These are phyloP conservation scores for Sesamia inferens DNA, from an alignment of 2,888 invertebrate species.

Conservation along the genomic window DNA sequence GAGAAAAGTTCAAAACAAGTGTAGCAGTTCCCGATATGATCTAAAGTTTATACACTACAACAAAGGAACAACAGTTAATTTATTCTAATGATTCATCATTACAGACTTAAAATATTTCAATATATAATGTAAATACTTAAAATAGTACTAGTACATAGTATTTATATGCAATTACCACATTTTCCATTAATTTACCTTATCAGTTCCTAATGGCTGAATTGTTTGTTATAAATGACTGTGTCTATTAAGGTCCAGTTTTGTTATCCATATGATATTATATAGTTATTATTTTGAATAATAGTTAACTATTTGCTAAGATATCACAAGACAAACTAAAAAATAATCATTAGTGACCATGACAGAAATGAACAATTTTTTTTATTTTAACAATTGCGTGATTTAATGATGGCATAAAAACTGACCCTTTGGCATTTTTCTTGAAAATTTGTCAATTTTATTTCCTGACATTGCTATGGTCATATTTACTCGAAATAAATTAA, in stretches of 20 bases:
- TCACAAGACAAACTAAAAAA: too few species aligned
- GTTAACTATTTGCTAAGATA: too few species aligned
- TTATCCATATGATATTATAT: too few species aligned
- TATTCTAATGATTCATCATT: constrained; percentile 53
- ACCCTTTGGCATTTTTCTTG: not conserved
- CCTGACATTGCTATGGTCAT: not conserved
- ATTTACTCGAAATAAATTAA: not conserved
- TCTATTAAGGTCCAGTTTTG: not conserved
- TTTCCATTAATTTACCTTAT: constrained; percentile 25
- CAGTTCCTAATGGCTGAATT: constrained; percentile 22
- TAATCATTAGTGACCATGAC: too few species aligned
- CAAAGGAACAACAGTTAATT: constrained; percentile 51
- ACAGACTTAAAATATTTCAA: constrained; percentile 35
- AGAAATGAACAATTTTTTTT: too few species aligned
- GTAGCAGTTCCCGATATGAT: constrained; percentile 44
- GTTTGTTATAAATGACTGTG: constrained; percentile 3
- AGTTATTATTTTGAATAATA: too few species aligned
- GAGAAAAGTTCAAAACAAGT: constrained; percentile 32
- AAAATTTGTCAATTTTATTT: not conserved
- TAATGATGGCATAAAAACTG: too few species aligned
- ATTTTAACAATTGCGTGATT: too few species aligned
- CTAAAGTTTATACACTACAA: constrained; percentile 49
- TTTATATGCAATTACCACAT: constrained; percentile 32
- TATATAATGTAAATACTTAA: constrained; percentile 43
- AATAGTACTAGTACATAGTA: constrained; percentile 1